Conservation (phyloP, 2,888 invertebrate genomes). For the Volucella zonaria region DNA sequence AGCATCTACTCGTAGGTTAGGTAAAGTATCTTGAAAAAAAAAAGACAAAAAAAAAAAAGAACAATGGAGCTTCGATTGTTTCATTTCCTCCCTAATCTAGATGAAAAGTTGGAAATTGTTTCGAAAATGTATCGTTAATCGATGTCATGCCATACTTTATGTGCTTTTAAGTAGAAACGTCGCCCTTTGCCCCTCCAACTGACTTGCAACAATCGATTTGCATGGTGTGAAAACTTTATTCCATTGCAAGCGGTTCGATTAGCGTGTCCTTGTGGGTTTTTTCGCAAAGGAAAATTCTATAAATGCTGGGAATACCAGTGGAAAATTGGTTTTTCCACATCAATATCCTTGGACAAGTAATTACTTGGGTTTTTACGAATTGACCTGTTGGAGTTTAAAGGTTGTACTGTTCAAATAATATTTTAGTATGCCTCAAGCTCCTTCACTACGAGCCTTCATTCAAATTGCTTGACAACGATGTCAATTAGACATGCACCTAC, state of each 20-base stretch:
- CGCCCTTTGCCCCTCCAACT: neutral
- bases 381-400: neutral
- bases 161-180: neutral
- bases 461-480: too few species aligned
- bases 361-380: neutral
- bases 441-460: neutral
- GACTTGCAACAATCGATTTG: slow-evolving; percentile 9
- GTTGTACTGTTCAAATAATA: neutral
- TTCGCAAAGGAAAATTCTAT: neutral
- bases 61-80: slow-evolving; percentile 36
- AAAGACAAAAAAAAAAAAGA: slow-evolving; percentile 12
- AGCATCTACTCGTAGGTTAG: neutral
- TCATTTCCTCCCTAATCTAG: slow-evolving; percentile 43
- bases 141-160: slow-evolving; percentile 23
- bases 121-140: slow-evolving; percentile 50
- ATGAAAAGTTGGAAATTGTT: slow-evolving; percentile 59
- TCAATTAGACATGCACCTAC: too few species aligned
- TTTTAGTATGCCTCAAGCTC: neutral
- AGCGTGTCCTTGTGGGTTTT: slow-evolving; percentile 19
- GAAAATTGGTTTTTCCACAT: slow-evolving; percentile 17
- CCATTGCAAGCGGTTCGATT: neutral
- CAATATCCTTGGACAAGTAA: neutral
- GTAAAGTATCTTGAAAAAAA: neutral
- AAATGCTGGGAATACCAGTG: slow-evolving; percentile 10
- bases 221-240: neutral